Evolutionary conservation across 92 coral and sea anemone species (phyloP), one percentile per base, ranked within the genome.

Genomic region (Metridium senile): DNA sequence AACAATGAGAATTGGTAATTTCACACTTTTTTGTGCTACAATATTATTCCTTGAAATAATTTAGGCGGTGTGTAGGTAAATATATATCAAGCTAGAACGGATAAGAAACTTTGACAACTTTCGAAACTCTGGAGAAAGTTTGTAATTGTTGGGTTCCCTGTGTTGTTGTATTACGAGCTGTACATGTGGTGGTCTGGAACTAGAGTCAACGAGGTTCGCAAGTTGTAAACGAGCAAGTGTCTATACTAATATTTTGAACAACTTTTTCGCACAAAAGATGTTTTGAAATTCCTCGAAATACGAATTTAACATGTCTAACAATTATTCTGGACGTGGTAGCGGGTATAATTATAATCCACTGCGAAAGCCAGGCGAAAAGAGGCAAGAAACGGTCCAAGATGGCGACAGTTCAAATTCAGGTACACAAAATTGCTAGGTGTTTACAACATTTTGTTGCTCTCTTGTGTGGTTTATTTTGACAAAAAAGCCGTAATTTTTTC

Each of bases 361-460:
- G 0, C 52, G 87, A 53, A 76, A 33, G 71, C 87, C 87, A 1
- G 87, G 87, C 2, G 79, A 76, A 49, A 47, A 35, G 32, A 43
- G 21, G 2, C 83, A 54, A 28, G n/a, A 29, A 22, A 33, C 70
- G 30, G 25, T 72, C 29, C 75, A 86, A 76, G 75, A 81, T 49
- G 84, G 78, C 86, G 77, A 46, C 45, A 9, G 27, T 4, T 11
- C 28, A 22, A 72, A 72, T 9, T 72, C 66, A 72, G 65, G 77
- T 72, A 53, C 11, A 22, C 4, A 57, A 57, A 57, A 8, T 57
- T 20, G 23, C 61, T 10, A 54, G 61, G 23, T 57, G 28, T 20
- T 57, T 57, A 57, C 28, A 57, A 57, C 28, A 26, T 19, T 57
- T 57, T 57, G 63, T 20, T 8, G 4, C 22, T 8, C 7, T 8